Evolutionary conservation across 2,113 vertebrate species (phyloP).

Genomic region (Archocentrus centrarchus): DNA sequence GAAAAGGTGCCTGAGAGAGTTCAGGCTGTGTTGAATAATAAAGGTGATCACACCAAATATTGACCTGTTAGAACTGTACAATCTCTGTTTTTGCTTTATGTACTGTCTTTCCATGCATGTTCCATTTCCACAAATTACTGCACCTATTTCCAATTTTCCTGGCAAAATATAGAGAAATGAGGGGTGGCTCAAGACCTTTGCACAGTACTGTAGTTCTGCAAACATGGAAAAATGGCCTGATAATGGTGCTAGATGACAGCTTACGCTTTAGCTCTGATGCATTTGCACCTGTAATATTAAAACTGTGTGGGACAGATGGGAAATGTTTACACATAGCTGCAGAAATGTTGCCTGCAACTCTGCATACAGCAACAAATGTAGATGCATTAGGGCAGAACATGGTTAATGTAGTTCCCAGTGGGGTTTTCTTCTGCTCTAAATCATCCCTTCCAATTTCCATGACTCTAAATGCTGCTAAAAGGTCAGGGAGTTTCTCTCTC

Average conservation of each 20-base stretch:
- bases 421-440: slow-evolving; percentile 41
- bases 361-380: neutral
- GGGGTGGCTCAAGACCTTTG: neutral
- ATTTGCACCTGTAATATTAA: neutral
- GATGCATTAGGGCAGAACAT: neutral
- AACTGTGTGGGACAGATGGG: neutral
- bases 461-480: slow-evolving; percentile 57
- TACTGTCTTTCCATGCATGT: neutral
- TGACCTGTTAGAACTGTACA: neutral
- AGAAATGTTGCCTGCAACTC: neutral
- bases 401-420: slow-evolving; percentile 25
- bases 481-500: slow-evolving; percentile 50
- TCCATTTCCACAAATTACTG: neutral
- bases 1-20: neutral
- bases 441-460: slow-evolving; percentile 28
- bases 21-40: neutral
- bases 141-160: neutral
- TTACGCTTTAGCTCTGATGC: neutral
- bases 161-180: neutral
- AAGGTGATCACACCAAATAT: neutral
- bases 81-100: neutral
- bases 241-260: neutral
- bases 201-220: neutral
- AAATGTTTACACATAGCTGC: neutral
- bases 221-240: neutral